phyloP scores from a whole-genome alignment of 1,140 invertebrate genomes.

The Drepana arcuata region DNA sequence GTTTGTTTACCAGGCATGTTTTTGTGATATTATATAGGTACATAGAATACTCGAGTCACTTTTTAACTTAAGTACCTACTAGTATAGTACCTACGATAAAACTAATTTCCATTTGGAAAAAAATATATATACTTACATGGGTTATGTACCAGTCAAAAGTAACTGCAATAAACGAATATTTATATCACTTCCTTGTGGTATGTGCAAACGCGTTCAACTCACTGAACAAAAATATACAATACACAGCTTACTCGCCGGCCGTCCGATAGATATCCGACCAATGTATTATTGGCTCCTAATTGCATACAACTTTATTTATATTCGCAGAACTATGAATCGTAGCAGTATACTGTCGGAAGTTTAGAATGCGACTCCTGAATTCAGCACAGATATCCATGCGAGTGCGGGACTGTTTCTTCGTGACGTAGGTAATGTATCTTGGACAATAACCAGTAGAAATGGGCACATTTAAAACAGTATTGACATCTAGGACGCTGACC shows the following conservation, averaged over 20 bases:
- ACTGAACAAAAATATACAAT: slow-evolving; percentile 16
- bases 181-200: slow-evolving; percentile 1
- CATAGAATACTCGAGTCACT: too few species aligned
- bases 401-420: slow-evolving; percentile 24
- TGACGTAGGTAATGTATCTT: slow-evolving; percentile 55
- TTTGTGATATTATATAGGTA: too few species aligned
- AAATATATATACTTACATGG: too few species aligned
- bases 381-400: slow-evolving; percentile 52
- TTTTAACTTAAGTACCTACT: too few species aligned
- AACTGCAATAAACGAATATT: too few species aligned
- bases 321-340: slow-evolving; percentile 37
- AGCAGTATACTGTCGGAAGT: too few species aligned
- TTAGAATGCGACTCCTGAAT: slow-evolving; percentile 52
- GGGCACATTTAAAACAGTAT: slow-evolving; percentile 47
- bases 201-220: slow-evolving; percentile 5
- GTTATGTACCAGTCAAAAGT: too few species aligned
- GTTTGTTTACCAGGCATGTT: too few species aligned
- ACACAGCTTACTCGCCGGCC: too few species aligned
- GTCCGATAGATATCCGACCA: slow-evolving; percentile 16
- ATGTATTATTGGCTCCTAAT: slow-evolving; percentile 41
- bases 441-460: slow-evolving; percentile 65
- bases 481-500: slow-evolving; percentile 59
- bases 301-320: slow-evolving; percentile 43
- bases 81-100: too few species aligned
- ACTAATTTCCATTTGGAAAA: too few species aligned